phyloP scores from a whole-genome alignment of 2,797 vertebrate species.

The Sylvilagus floridanus region DNA sequence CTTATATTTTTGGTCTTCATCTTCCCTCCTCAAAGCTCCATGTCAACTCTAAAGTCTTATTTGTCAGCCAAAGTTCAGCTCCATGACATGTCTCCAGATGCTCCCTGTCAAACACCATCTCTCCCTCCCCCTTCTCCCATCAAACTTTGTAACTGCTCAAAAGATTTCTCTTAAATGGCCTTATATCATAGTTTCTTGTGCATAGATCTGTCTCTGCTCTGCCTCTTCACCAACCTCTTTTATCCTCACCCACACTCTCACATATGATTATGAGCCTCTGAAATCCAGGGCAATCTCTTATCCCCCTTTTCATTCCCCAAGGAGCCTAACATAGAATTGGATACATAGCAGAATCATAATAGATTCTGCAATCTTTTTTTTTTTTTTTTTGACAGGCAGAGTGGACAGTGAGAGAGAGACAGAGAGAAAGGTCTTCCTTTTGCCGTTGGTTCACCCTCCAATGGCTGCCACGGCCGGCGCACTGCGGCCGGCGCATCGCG shows the following conservation, averaged over 20 bases:
- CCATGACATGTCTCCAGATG: neutral
- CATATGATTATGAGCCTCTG: neutral
- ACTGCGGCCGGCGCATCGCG: too few species aligned
- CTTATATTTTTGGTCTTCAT: neutral
- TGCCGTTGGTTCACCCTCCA: too few species aligned
- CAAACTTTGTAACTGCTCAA: neutral
- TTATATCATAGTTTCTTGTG: neutral
- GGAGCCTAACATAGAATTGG: neutral
- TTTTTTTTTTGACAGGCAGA: too few species aligned
- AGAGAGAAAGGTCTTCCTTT: too few species aligned
- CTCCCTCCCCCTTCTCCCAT: neutral
- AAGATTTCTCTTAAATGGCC: neutral
- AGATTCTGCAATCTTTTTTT: neutral
- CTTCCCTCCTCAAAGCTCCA: neutral
- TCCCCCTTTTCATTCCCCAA: neutral
- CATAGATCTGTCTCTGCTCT: neutral
- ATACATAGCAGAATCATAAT: neutral
- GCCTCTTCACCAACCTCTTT: neutral
- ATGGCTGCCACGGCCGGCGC: too few species aligned
- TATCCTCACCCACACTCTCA: neutral
- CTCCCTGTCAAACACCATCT: neutral
- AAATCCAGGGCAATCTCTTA: neutral
- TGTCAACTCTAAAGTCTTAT: neutral
- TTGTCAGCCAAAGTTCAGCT: neutral
- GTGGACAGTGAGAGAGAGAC: too few species aligned